These are phyloP conservation scores for Nymphalis c-album DNA, from an alignment of 2,888 invertebrate genomes.

Conservation along the genomic window DNA sequence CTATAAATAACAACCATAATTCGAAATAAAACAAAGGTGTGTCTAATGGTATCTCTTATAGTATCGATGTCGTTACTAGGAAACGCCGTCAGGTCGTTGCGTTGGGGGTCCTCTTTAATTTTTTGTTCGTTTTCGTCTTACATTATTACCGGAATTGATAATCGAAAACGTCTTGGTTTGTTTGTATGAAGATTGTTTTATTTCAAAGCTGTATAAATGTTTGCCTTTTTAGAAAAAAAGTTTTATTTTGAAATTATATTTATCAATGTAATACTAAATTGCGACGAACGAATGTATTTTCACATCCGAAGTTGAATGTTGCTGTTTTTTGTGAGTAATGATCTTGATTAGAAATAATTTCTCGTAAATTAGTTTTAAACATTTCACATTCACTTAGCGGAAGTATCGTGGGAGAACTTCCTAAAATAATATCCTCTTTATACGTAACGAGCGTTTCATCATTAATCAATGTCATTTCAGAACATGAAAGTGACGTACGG, in stretches of 20 bases:
- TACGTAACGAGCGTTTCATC: constrained; percentile 19
- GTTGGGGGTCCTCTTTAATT: constrained; percentile 29
- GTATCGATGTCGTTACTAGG: constrained; percentile 31
- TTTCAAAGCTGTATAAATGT: background rate
- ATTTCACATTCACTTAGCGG: constrained; percentile 24
- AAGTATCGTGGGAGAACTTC: constrained; percentile 18
- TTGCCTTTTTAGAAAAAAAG: background rate
- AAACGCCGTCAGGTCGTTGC: constrained; percentile 22
- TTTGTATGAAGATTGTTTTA: constrained; percentile 6
- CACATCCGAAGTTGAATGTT: too few species aligned
- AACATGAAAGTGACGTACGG: constrained; percentile 21
- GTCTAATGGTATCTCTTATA: constrained; percentile 9
- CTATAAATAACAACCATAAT: background rate
- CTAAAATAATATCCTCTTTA: constrained; percentile 24
- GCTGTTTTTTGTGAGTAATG: background rate
- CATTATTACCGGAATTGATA: constrained; percentile 33
- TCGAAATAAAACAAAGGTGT: background rate
- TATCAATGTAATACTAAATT: too few species aligned
- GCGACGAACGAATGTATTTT: too few species aligned
- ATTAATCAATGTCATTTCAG: constrained; percentile 23
- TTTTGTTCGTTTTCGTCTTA: constrained; percentile 34
- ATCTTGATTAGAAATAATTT: constrained; percentile 1
- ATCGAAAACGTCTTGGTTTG: constrained; percentile 18
- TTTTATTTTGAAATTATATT: too few species aligned
- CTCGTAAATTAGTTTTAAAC: constrained; percentile 3